phyloP scores from a whole-genome alignment of 2,113 vertebrate species.

The Jacana jacana region DNA sequence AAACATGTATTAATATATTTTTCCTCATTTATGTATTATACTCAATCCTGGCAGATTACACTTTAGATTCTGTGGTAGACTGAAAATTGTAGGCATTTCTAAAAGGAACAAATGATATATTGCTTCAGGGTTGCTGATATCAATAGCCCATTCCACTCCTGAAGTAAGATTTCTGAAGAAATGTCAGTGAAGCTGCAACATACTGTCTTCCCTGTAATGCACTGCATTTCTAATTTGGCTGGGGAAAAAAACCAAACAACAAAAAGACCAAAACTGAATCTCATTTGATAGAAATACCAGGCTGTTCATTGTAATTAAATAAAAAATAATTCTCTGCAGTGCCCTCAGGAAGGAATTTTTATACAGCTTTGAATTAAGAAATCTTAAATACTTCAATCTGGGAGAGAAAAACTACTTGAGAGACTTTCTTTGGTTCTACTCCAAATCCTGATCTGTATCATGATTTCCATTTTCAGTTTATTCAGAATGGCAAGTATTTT shows the following conservation, averaged over 20 bases:
- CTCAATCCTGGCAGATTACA: neutral
- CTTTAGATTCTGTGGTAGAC: neutral
- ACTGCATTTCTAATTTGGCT: neutral
- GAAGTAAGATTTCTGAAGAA: neutral
- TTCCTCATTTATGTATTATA: neutral
- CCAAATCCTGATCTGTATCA: neutral
- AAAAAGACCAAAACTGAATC: neutral
- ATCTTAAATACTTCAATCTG: neutral
- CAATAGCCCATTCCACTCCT: neutral
- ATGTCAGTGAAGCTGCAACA: neutral
- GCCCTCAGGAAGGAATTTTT: neutral
- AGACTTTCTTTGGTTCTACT: neutral
- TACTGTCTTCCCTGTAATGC: neutral
- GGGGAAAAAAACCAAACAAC: neutral
- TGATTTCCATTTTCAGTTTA: neutral
- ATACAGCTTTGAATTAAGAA: conserved; percentile 27
- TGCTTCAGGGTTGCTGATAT: neutral
- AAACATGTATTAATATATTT: neutral
- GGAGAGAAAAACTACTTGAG: neutral
- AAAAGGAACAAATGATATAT: neutral
- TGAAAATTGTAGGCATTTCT: neutral
- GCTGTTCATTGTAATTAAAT: neutral
- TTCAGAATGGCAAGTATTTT: neutral
- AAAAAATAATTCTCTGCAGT: neutral
- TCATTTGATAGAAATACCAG: neutral